These are phyloP conservation scores for Metacarcinus magister DNA, from an alignment of 2,888 invertebrate species.

Conservation along the genomic window DNA sequence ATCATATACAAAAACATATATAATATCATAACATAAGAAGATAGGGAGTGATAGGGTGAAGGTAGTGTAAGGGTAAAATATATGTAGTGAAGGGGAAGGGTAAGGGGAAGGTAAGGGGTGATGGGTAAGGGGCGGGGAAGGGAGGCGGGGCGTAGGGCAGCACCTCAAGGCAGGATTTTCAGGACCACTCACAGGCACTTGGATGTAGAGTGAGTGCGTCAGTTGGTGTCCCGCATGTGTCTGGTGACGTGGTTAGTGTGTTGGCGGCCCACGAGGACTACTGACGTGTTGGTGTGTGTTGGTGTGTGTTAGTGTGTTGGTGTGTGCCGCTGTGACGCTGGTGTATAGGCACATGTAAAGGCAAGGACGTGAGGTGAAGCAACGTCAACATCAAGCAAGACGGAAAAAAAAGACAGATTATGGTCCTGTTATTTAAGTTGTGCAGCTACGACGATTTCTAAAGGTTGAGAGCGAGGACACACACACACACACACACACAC, in stretches of 20 bases:
- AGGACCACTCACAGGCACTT: not conserved
- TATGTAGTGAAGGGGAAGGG: not conserved
- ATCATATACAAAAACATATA: no score
- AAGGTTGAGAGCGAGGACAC: no score
- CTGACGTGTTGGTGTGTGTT: no score
- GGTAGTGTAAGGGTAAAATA: no score
- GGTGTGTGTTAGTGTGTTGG: no score
- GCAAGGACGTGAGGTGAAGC: not conserved
- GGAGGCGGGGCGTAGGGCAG: not conserved
- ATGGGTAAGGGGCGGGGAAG: not conserved
- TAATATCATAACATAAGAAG: no score
- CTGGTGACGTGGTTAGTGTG: not conserved
- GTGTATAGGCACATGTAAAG: no score
- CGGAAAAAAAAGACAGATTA: not conserved
- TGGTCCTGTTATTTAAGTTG: no score
- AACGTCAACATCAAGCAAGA: not conserved
- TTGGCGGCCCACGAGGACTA: not conserved
- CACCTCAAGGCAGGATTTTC: not conserved
- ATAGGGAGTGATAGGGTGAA: no score
- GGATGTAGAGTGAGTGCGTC: not conserved
- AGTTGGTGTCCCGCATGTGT: not conserved
- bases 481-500: no score
- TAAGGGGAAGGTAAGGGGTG: not conserved
- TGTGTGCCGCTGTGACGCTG: no score
- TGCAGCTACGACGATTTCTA: no score